These are phyloP conservation scores for Xenopus tropicalis DNA, from an alignment of 2,113 vertebrate species.

Conservation along the genomic window UCB_Xtro_10.0 CM004445.2:66794001-66794500, in stretches of 20 bases:
- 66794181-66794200: constrained; percentile 15
- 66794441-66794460: no score
- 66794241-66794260: constrained; percentile 10
- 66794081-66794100: no score
- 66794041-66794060: no score
- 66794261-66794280: constrained; percentile 10
- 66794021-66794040: no score
- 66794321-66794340: neutral
- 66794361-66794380: constrained; percentile 8
- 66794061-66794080: no score
- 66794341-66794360: constrained; percentile 7
- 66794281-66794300: constrained; percentile 11
- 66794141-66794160: constrained; percentile 4
- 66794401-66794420: no score
- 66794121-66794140: neutral
- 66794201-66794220: constrained; percentile 2
- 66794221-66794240: constrained; percentile 30
- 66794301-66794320: constrained; percentile 18
- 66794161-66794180: constrained; percentile 6
- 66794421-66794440: no score
- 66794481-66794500: no score
- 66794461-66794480: no score
- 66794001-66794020: no score
- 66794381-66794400: neutral
- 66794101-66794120: no score